A percentile compares a stretch with the other conserved stretches of the same genome.
phyloP scores from a whole-genome alignment of 92 coral and sea anemone genomes.

The Porites cylindrica region DNA sequence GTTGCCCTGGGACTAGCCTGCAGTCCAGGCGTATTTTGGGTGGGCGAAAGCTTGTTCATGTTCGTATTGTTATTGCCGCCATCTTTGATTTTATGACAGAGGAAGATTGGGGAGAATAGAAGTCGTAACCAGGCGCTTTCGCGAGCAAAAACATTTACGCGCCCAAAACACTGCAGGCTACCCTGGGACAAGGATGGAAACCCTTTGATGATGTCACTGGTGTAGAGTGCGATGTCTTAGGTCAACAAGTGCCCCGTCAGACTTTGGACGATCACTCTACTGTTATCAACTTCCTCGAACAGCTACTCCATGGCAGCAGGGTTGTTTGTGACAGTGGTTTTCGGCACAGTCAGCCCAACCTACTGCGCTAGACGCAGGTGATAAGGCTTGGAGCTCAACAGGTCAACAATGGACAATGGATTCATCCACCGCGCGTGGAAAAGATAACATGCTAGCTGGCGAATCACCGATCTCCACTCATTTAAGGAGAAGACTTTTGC shows the following conservation, averaged over 20 bases:
- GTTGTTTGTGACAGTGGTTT: slow-evolving; percentile 56
- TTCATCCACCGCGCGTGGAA: slow-evolving; percentile 46
- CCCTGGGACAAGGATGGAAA: slow-evolving; percentile 3
- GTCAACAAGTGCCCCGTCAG: slow-evolving; percentile 51
- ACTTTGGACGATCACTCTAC: slow-evolving; percentile 55
- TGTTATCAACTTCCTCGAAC: slow-evolving; percentile 28
- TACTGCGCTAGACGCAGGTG: slow-evolving; percentile 54
- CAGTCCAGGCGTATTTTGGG: no score
- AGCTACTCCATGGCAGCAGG: slow-evolving; percentile 51
- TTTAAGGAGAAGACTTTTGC: no score
- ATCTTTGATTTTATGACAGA: no score
- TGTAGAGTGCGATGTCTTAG: slow-evolving; percentile 37
- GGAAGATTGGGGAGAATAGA: no score
- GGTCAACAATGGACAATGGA: slow-evolving; percentile 18
- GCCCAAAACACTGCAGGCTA: no score
- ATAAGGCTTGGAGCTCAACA: slow-evolving; percentile 40
- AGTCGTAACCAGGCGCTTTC: no score
- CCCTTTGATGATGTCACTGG: slow-evolving; percentile 39
- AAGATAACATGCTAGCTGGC: no score
- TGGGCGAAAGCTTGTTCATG: no score
- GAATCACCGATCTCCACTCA: no score
- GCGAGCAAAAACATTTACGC: no score
- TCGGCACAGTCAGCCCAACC: slow-evolving; percentile 63
- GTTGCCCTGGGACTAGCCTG: slow-evolving; percentile 10
- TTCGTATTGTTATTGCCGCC: no score